Evolutionary conservation across 1,140 invertebrate species (phyloP), one percentile per base, ranked within the genome.

Genomic region (Papilio glaucus): DNA sequence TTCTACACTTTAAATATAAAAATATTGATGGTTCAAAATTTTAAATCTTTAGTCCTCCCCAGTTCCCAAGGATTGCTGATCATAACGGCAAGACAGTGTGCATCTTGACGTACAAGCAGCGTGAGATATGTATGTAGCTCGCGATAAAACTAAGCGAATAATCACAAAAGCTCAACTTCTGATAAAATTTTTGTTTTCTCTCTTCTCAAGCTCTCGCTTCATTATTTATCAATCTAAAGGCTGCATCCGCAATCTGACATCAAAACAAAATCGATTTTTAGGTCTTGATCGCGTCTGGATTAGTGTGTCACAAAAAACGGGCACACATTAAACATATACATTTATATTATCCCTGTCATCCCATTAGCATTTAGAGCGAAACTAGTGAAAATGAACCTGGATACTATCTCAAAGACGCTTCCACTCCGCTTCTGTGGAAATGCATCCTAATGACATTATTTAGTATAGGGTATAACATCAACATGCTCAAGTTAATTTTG

Each of bases 401-500:
- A 4, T 12, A 24, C 24, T 26, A 53, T 53, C 0, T 9, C 18
- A 21, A 53, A 21, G 7, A 24, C 9, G 21, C 24, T 24, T 24
- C 18, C 45, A 6, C 49, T 57, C 21, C 24, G 21, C 21, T 13
- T 18, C 21, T 3, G 21, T 57, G 49, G 49, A 57, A 57, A 21
- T 10, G 49, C 9, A 57, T 24, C 21, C 10, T 57, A 26, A 57
- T 57, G 18, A 49, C 4, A 15, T 49, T 57, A 57, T 57, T 24
- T 57, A 57, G 21, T 57, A 21, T 12, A 57, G 4, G 21, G 9
- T 24, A 10, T 24, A 24, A 12, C 8, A 57, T 24, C 49, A 2
- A 57, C 18, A 4, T 57, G 21, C 10, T 57, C 4, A 57, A 24
- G 18, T 57, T 57, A 57, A 57, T 57, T 57, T 57, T 24, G 49